Base-by-base conservation (phyloP, 2,888 invertebrate genomes). In the Agrotis puta region DNA sequence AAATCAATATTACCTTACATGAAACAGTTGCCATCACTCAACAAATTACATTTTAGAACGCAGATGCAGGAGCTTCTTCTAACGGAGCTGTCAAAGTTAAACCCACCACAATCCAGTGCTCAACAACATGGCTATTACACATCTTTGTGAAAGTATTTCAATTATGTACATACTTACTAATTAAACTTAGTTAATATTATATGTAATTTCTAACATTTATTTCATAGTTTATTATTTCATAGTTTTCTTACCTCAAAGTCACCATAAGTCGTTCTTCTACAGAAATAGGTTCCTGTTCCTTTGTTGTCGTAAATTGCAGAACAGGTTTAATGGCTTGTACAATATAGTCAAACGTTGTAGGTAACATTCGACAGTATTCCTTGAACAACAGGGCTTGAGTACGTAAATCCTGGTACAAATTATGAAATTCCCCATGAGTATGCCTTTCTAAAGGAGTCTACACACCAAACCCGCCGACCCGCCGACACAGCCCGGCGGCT, bases 1-100 rank as follows among this genome's bases (percentile, higher is more conserved):
- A 84, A 80, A 81, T 85, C 83, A 5, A 84, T 84, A 78, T 81
- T 85, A 75, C 82, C 85, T 71, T 85, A 84, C 24, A 83, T 85
- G 66, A 85, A 85, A 83, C 76, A 80, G 78, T 78, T 85, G 51
- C 82, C 85, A 62, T 73, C 84, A 77, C 24, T 85, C 9, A 85
- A 82, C 63, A 85, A 81, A 78, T 83, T 85, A 84, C 73, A 76
- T 76, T 85, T 85, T 79, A 80, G 81, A 78, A 86, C 82, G 77
- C 85, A 84, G 54, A 80, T 82, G 75, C 85, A 85, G 79, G 83
- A 85, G 70, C 70, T 81, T 74, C 82, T 85, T 22, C 73, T 81
- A 81, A 81, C 39, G 61, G 83, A 85, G 78, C 74, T 85, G 65
- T 74, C 82, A 77, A 84, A 84, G 64, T 73, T 85, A 75, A 83